phyloP scores from a whole-genome alignment of 2,888 invertebrate genomes.

The Pimpla rufipes region DNA sequence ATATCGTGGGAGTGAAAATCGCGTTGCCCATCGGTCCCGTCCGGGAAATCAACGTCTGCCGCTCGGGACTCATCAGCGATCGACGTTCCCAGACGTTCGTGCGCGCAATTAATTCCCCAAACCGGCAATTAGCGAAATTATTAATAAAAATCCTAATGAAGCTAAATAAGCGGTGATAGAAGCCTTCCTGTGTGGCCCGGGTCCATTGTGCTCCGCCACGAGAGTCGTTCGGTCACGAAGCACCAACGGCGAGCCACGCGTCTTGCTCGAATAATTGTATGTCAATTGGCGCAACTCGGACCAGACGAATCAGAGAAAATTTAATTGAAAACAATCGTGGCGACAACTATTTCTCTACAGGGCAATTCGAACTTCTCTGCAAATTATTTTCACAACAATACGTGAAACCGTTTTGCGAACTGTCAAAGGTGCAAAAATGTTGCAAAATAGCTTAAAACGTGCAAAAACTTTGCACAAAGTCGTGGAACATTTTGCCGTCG shows the following conservation, averaged over 20 bases:
- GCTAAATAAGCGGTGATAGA: conserved; percentile 75
- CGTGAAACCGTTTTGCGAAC: too few species aligned
- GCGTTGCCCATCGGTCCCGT: not conserved
- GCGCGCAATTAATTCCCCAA: conserved; percentile 81
- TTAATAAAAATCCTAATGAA: conserved; percentile 68
- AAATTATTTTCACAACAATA: too few species aligned
- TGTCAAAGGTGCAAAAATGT: too few species aligned
- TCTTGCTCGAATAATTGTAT: conserved; percentile 71
- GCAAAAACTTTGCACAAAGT: too few species aligned
- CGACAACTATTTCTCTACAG: too few species aligned
- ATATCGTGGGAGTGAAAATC: conserved; percentile 49
- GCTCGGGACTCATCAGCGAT: conserved; percentile 40
- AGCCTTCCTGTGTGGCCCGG: conserved; percentile 84
- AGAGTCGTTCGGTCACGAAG: conserved; percentile 45
- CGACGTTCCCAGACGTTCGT: conserved; percentile 77
- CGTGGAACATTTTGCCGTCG: too few species aligned
- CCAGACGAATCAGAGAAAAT: conserved; percentile 50
- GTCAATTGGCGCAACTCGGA: conserved; percentile 73
- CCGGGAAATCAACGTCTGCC: conserved; percentile 45
- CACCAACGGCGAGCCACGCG: conserved; percentile 46
- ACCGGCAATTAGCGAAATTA: conserved; percentile 82
- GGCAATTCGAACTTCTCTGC: too few species aligned
- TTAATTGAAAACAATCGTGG: not conserved
- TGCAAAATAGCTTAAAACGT: too few species aligned
- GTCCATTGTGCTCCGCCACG: conserved; percentile 52